Conservation (phyloP, 2,113 vertebrate genomes). For the Gopherus evgoodei region DNA sequence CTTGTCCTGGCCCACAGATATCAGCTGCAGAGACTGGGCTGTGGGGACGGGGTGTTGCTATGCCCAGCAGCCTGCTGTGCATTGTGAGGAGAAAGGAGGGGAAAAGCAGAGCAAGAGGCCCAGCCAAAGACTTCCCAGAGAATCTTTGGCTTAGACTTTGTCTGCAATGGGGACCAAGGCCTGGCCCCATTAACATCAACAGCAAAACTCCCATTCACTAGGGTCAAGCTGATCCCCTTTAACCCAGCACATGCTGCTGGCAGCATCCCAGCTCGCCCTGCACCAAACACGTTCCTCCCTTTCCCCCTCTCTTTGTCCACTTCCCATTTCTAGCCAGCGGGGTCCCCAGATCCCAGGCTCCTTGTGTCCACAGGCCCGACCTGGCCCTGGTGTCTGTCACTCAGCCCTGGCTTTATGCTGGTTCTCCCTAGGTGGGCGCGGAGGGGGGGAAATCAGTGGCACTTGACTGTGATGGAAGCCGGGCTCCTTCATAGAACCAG, state of each 20-base stretch:
- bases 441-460: neutral
- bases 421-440: neutral
- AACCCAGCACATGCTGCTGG: neutral
- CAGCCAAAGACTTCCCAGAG: neutral
- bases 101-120: no score
- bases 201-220: neutral
- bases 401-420: neutral
- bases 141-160: neutral
- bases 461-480: conserved; percentile 76
- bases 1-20: no score
- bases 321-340: neutral
- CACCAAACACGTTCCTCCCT: neutral
- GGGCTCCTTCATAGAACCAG: conserved; percentile 73
- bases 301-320: neutral
- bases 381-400: neutral
- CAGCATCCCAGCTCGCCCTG: neutral
- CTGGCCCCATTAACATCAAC: neutral
- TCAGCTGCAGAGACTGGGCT: no score
- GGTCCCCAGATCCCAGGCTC: neutral
- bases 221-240: neutral
- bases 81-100: no score
- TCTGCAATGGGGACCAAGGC: neutral
- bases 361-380: neutral
- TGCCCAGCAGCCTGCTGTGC: no score
- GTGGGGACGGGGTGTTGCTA: no score